phyloP scores from a whole-genome alignment of 1,140 invertebrate species.

The Bicyclus anynana region DNA sequence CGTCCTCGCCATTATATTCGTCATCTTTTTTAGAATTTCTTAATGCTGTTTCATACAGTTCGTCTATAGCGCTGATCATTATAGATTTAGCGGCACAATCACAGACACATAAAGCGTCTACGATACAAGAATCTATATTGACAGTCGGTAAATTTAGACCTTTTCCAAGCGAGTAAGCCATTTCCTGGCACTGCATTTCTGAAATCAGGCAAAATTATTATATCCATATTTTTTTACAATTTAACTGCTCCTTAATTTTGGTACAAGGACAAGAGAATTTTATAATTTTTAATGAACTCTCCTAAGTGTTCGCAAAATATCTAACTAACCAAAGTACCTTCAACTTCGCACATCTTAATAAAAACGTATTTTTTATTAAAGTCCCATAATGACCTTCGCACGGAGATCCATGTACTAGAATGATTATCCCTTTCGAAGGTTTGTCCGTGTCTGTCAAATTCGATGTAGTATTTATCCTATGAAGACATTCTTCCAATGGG shows the following conservation, averaged over 20 bases:
- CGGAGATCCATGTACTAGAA: slow-evolving; percentile 61
- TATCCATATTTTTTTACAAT: background rate
- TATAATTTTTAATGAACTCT: too few relatives aligned
- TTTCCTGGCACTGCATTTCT: slow-evolving; percentile 62
- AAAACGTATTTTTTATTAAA: background rate
- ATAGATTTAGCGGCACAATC: slow-evolving; percentile 38
- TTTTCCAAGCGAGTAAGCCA: slow-evolving; percentile 57
- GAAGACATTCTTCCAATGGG: slow-evolving; percentile 52
- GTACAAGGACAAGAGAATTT: too few relatives aligned
- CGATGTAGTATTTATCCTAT: slow-evolving; percentile 29
- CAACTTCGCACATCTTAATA: too few relatives aligned
- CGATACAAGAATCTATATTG: slow-evolving; percentile 52
- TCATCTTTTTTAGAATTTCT: slow-evolving; percentile 29
- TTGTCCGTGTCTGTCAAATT: slow-evolving; percentile 26
- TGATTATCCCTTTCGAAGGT: slow-evolving; percentile 47
- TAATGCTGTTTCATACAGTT: slow-evolving; percentile 42
- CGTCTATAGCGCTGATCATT: slow-evolving; percentile 43
- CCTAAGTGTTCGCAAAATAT: too few relatives aligned
- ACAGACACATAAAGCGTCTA: slow-evolving; percentile 52
- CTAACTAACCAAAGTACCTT: too few relatives aligned
- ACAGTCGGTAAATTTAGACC: slow-evolving; percentile 44
- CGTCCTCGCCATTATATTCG: slow-evolving; percentile 21
- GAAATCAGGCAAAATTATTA: slow-evolving; percentile 11
- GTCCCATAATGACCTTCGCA: slow-evolving; percentile 45
- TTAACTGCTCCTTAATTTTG: too few relatives aligned